These are phyloP conservation scores for Vanessa cardui DNA, from an alignment of 2,888 invertebrate genomes.

Conservation along the genomic window DNA sequence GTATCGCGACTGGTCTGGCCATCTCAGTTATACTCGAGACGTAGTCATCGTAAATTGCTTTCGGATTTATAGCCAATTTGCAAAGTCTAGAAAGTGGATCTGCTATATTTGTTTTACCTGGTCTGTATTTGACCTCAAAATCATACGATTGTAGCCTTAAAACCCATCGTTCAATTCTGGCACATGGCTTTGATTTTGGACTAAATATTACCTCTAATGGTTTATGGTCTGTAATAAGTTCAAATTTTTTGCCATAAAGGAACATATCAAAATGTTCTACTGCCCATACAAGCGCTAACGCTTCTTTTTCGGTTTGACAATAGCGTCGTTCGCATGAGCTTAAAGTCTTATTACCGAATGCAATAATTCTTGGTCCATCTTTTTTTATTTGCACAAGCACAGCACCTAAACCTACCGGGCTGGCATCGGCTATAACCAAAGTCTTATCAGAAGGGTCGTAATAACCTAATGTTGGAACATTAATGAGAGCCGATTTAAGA, in stretches of 20 bases:
- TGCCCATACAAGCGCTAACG: slow-evolving; percentile 43
- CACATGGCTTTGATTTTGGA: slow-evolving; percentile 12
- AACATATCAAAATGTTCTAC: slow-evolving; percentile 42
- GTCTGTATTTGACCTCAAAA: slow-evolving; percentile 19
- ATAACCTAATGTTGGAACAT: slow-evolving; percentile 36
- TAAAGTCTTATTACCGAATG: slow-evolving; percentile 44
- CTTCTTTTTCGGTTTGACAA: slow-evolving; percentile 49
- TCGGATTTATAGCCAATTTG: slow-evolving; percentile 19
- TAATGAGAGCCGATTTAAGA: slow-evolving; percentile 32
- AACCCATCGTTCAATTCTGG: slow-evolving; percentile 52
- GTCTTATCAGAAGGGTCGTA: slow-evolving; percentile 29
- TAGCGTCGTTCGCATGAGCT: slow-evolving; percentile 44
- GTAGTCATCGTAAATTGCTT: not conserved
- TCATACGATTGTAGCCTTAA: slow-evolving; percentile 47
- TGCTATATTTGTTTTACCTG: too few relatives aligned
- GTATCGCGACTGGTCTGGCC: too few relatives aligned
- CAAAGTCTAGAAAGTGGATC: too few relatives aligned
- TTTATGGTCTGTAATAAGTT: slow-evolving; percentile 48
- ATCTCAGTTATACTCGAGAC: too few relatives aligned
- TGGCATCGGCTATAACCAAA: slow-evolving; percentile 42
- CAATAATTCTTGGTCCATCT: slow-evolving; percentile 44
- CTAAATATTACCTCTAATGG: slow-evolving; percentile 52
- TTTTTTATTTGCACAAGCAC: slow-evolving; percentile 35
- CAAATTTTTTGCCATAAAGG: slow-evolving; percentile 42
- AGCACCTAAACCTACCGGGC: slow-evolving; percentile 41